These are phyloP conservation scores for Pinna nobilis DNA, from an alignment of 1,140 invertebrate species.

Conservation along the genomic window DNA sequence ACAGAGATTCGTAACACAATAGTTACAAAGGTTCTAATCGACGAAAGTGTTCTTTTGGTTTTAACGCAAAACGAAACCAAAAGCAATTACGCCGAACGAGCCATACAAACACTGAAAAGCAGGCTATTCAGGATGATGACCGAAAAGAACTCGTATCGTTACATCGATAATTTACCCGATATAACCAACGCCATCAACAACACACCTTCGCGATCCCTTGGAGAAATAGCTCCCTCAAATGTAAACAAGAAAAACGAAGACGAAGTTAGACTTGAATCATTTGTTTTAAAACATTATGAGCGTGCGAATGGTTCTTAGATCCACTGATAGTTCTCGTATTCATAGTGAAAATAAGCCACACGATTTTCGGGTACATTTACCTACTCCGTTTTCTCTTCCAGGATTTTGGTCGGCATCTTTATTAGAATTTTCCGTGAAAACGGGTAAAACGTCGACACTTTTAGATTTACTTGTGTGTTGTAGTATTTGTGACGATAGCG, in stretches of 20 bases:
- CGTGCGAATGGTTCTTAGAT: slow-evolving; percentile 18
- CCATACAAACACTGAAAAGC: slow-evolving; percentile 19
- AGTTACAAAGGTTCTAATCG: neutral
- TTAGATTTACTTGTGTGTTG: slow-evolving; percentile 21
- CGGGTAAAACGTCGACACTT: neutral
- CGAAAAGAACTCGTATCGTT: neutral
- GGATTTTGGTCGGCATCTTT: slow-evolving; percentile 12
- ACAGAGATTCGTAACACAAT: slow-evolving; percentile 5
- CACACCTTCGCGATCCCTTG: slow-evolving; percentile 6
- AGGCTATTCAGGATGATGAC: slow-evolving; percentile 13
- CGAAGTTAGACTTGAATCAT: slow-evolving; percentile 10
- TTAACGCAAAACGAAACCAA: slow-evolving; percentile 26
- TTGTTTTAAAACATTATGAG: no score
- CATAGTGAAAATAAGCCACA: neutral
- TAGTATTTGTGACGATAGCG: slow-evolving; percentile 19
- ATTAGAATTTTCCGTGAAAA: slow-evolving; percentile 6
- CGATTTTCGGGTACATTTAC: slow-evolving; percentile 14
- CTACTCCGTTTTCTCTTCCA: neutral
- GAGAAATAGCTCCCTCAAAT: neutral
- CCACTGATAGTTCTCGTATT: slow-evolving; percentile 13
- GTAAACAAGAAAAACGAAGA: slow-evolving; percentile 22
- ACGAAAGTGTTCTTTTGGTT: slow-evolving; percentile 13
- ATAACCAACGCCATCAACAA: slow-evolving; percentile 5
- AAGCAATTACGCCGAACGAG: slow-evolving; percentile 14
- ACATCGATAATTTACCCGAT: neutral